Evolutionary conservation across 2,113 vertebrate species (phyloP), one percentile per base, ranked within the genome.

Genomic region (Urocolius indicus): DNA sequence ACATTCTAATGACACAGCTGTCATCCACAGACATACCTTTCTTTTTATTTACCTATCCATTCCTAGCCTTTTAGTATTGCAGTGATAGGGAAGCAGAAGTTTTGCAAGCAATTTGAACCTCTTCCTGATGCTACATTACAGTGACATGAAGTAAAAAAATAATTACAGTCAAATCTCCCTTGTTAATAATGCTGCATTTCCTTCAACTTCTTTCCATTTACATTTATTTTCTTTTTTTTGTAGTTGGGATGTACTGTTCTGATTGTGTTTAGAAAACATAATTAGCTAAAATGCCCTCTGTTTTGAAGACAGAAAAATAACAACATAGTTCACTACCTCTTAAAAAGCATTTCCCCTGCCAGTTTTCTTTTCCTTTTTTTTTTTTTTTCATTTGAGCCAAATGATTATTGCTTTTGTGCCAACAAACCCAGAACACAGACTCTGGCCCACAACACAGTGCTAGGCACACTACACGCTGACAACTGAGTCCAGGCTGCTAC

Each of bases 301-400:
- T 61, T 90, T 86, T 81, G n/a, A 95, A 87, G 80, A 89, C 2
- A 13, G 51, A 89, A 94, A 94, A 90, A 84, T 63, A 84, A 92
- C 88, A 95, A 74, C 48, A 87, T 11, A 84, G 61, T 61, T 92
- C n/a, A 49, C 65, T 74, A 84, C 27, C 32, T 87, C 76, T 88
- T 89, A 84, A 88, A 95, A 93, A 43, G 38, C 7, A 38, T 69
- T 79, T 83, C 54, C 58, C 10, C 9, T 89, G 61, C 52, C 79
- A 95, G 36, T 6, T n/a, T 96, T 86, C 36, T 59, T 83, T 92
- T 92, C 46, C 30, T 12, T 41, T 41, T 41, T 41, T 41, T 41
- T n/a, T 85, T 93, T 71, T 83, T 80, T 85, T 90, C 68, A 75
- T 91, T 75, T 81, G 90, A 94, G 34, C 45, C 49, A 84, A 92